Evolutionary conservation across 1,140 invertebrate genomes (phyloP), one percentile per base, ranked within the genome.

Genomic region (Armadillidium nasatum): DNA sequence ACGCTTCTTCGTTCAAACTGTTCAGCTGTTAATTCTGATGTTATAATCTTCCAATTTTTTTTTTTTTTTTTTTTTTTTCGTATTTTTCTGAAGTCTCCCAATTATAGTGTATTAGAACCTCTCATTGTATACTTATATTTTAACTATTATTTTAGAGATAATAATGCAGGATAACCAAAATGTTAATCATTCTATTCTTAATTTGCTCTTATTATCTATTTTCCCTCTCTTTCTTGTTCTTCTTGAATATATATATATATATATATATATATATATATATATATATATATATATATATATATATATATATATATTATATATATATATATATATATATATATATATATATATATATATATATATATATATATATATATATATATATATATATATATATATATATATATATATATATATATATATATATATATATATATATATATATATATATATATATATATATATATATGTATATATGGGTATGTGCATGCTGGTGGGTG

Each of bases 181-280:
- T n/a, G n/a, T n/a, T n/a, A n/a, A n/a, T n/a, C n/a, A n/a, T n/a
- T n/a, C n/a, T n/a, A n/a, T n/a, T n/a, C n/a, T n/a, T n/a, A n/a
- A n/a, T n/a, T n/a, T n/a, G n/a, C n/a, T n/a, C n/a, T n/a, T n/a
- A n/a, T n/a, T n/a, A n/a, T n/a, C n/a, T n/a, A n/a, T 50, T 50
- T 50, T 50, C 46, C 15, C 15, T 50, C 15, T 50, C 46, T 15
- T 50, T 50, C 9, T 50, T 9, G 46, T 50, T 9, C 9, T 9
- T 50, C 15, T 50, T 10, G 9, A 50, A 10, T 15, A 50, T 50
- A 50, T 50, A 50, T 50, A 50, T 50, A 50, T 50, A 50, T 50
- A 50, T 50, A 50, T 50, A 50, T 50, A 50, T 50, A 50, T 50
- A 50, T 50, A 50, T 50, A 50, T 50, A 50, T 50, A 50, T 50